Evolutionary conservation across 2,888 invertebrate species (phyloP).

Genomic region (Anthoptus insignis): DNA sequence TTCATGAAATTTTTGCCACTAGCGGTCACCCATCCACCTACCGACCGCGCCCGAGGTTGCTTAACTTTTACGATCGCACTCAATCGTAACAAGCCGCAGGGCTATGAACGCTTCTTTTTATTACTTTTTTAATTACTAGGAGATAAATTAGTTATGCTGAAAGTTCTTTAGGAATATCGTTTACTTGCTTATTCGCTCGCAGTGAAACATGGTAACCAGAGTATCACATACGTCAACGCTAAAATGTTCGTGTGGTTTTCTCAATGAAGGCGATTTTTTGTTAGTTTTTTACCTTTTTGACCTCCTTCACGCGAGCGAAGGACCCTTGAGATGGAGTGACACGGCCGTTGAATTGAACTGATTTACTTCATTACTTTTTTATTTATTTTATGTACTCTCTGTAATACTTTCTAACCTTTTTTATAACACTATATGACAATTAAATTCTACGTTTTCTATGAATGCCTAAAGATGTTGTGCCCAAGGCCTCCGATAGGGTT

Average conservation of each 20-base stretch:
- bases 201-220: background rate
- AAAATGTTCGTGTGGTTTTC: slow-evolving; percentile 15
- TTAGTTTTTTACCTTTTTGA: slow-evolving; percentile 18
- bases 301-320: slow-evolving; percentile 13
- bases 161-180: background rate
- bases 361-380: slow-evolving; percentile 10
- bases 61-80: too few species aligned
- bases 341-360: slow-evolving; percentile 7
- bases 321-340: slow-evolving; percentile 2
- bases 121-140: background rate
- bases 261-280: slow-evolving; percentile 11
- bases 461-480: too few species aligned
- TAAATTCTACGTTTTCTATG: too few species aligned
- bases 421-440: too few species aligned
- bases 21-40: too few species aligned
- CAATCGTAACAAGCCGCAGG: too few species aligned
- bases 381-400: background rate
- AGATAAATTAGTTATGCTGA: too few species aligned
- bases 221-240: slow-evolving; percentile 16
- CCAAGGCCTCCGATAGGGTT: too few species aligned
- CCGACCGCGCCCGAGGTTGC: too few species aligned
- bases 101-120: too few species aligned
- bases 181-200: background rate
- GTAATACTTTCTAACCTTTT: background rate
- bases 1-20: too few species aligned